phyloP scores from a whole-genome alignment of 2,888 invertebrate genomes.

The Notodonta dromedarius region DNA sequence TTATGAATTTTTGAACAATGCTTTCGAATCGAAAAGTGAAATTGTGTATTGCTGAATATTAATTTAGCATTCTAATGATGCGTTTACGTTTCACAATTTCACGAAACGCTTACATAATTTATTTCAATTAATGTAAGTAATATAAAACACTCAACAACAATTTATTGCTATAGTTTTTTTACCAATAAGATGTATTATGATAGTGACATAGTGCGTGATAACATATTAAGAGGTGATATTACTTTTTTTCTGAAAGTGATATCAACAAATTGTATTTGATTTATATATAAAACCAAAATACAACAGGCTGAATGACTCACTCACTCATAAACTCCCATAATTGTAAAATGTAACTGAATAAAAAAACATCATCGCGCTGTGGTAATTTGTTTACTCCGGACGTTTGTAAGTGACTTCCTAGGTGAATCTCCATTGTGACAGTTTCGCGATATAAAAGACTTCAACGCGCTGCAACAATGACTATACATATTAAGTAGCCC shows the following conservation, averaged over 20 bases:
- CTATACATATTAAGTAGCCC: not conserved
- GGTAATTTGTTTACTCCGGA: too few relatives aligned
- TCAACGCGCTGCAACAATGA: not conserved
- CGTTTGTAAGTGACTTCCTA: not conserved
- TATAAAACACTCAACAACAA: not conserved
- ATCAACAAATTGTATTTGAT: too few relatives aligned
- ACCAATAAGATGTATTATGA: too few relatives aligned
- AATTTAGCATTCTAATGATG: constrained; percentile 42
- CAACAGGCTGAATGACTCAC: too few relatives aligned
- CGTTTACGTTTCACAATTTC: constrained; percentile 32
- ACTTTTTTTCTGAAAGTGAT: too few relatives aligned
- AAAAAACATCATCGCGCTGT: not conserved
- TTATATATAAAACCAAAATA: too few relatives aligned
- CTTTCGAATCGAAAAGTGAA: constrained; percentile 44
- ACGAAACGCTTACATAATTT: constrained; percentile 31
- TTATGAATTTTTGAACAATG: constrained; percentile 3
- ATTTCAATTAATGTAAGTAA: constrained; percentile 11
- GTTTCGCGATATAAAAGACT: not conserved
- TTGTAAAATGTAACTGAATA: not conserved
- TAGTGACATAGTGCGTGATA: too few relatives aligned
- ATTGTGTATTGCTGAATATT: constrained; percentile 41
- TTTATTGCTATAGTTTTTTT: too few relatives aligned
- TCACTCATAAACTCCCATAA: too few relatives aligned
- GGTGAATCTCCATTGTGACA: not conserved
- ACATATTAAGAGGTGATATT: too few relatives aligned